Evolutionary conservation across 2,113 vertebrate species (phyloP).

Genomic region (Macaca nemestrina): DNA sequence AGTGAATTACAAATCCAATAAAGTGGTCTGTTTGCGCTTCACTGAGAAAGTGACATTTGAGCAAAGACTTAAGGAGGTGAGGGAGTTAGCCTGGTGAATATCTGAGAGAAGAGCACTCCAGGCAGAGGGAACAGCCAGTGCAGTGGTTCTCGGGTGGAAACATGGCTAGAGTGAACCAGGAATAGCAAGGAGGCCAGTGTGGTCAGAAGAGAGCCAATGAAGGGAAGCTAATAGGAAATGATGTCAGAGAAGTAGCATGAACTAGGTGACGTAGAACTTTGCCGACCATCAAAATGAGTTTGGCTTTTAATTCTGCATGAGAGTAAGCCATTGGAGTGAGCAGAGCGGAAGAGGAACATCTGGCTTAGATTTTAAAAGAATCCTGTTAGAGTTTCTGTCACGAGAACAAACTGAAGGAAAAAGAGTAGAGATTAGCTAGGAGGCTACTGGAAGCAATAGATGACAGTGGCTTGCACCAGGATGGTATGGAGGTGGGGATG

Average conservation of each 20-base stretch:
- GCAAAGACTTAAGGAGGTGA: neutral
- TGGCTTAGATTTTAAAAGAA: constrained; percentile 4
- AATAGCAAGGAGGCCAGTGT: neutral
- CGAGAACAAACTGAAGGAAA: neutral
- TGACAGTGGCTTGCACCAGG: neutral
- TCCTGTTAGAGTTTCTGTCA: neutral
- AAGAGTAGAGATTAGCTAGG: neutral
- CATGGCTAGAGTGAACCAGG: neutral
- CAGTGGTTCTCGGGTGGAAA: neutral
- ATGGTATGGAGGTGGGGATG: neutral
- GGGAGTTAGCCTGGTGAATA: neutral
- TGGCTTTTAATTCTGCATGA: neutral
- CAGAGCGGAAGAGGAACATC: neutral
- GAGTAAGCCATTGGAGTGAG: neutral
- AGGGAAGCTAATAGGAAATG: neutral
- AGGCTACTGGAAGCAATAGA: neutral
- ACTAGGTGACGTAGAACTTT: neutral
- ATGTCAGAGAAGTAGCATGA: neutral
- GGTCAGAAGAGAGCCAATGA: neutral
- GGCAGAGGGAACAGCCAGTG: neutral
- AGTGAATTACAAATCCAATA: neutral
- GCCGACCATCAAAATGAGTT: neutral
- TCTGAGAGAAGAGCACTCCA: neutral
- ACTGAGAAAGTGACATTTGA: neutral
- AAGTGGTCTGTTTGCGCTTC: neutral